A percentile compares a stretch with the other conserved stretches of the same genome.
Conservation (phyloP, 2,797 vertebrate species). For the Silurus lanzhouensis region DNA sequence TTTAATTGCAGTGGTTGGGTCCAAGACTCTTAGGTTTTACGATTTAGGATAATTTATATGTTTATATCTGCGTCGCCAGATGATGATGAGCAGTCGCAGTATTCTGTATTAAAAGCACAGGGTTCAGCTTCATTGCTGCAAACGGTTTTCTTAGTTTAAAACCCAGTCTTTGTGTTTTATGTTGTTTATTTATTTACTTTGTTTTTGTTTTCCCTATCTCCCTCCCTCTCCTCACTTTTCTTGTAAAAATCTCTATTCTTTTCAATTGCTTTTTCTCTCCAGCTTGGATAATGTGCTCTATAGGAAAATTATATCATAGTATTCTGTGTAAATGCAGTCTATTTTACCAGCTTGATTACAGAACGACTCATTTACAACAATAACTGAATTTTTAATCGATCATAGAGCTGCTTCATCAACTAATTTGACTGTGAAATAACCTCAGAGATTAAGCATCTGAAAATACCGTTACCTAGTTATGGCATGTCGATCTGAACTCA, state of each 20-base stretch:
- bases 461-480: background rate
- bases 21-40: slow-evolving; percentile 36
- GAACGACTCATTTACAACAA: background rate
- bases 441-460: background rate
- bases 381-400: background rate
- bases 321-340: background rate
- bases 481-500: slow-evolving; percentile 24
- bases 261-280: too few species aligned
- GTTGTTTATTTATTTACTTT: background rate
- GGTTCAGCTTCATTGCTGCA: slow-evolving; percentile 41
- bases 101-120: slow-evolving; percentile 50
- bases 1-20: slow-evolving; percentile 47
- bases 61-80: background rate
- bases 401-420: background rate
- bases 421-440: background rate
- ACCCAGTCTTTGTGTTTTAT: background rate
- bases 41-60: slow-evolving; percentile 1
- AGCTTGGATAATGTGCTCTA: background rate
- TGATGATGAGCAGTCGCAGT: slow-evolving; percentile 7
- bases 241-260: background rate
- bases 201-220: background rate
- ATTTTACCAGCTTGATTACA: background rate
- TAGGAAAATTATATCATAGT: background rate
- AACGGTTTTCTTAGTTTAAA: background rate
- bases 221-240: too few species aligned